Conservation (phyloP, 2,797 vertebrate species). For the Podarcis lilfordi region DNA sequence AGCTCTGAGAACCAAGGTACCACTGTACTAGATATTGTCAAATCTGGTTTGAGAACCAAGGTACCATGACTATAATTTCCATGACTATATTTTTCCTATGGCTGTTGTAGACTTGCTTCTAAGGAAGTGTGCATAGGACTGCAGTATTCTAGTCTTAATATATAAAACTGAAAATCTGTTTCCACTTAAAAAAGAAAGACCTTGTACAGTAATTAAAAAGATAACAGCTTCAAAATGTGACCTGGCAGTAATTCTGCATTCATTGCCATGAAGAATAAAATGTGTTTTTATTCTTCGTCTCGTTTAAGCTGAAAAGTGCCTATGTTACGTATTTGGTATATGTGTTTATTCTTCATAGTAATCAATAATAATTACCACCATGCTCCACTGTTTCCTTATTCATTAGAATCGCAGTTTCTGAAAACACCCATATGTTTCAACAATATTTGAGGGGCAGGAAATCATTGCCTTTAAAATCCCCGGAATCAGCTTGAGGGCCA, state of each 20-base stretch:
- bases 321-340: background rate
- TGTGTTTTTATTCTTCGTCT: background rate
- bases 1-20: too few relatives aligned
- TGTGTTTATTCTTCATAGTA: background rate
- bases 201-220: background rate
- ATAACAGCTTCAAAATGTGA: too few relatives aligned
- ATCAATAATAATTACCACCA: background rate
- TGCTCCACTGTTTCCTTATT: too few relatives aligned
- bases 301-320: background rate
- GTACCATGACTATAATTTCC: background rate
- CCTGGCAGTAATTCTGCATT: background rate
- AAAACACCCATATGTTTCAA: too few relatives aligned
- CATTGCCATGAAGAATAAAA: background rate
- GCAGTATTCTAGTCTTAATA: background rate
- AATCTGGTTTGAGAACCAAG: too few relatives aligned
- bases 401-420: background rate
- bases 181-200: background rate
- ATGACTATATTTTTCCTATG: background rate
- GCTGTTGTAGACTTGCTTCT: background rate
- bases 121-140: too few relatives aligned
- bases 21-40: too few relatives aligned
- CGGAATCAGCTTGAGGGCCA: background rate
- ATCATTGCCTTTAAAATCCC: background rate
- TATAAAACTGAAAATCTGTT: background rate
- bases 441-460: background rate